phyloP scores from a whole-genome alignment of 2,113 vertebrate genomes.

The Ginglymostoma cirratum region DNA sequence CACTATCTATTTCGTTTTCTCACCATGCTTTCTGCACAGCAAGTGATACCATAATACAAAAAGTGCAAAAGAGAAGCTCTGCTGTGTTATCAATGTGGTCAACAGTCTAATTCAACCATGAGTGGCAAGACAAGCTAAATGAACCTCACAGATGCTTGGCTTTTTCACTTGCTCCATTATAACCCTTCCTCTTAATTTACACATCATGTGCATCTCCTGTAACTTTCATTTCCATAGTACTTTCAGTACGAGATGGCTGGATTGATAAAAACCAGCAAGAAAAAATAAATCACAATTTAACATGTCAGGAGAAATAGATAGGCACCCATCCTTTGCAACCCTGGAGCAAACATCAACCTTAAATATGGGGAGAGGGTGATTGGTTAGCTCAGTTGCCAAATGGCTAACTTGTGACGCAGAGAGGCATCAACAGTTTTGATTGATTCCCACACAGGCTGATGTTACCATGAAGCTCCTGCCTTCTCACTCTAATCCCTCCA shows the following conservation, averaged over 20 bases:
- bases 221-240: not conserved
- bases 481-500: no score
- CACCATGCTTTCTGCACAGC: not conserved
- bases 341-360: not conserved
- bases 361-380: not conserved
- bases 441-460: no score
- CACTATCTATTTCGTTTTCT: not conserved
- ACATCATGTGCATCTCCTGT: not conserved
- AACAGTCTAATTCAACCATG: not conserved
- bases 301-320: not conserved
- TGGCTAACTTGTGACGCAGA: no score
- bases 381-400: no score
- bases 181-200: not conserved
- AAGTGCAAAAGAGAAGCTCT: not conserved
- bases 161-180: not conserved
- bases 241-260: not conserved
- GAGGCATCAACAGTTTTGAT: no score
- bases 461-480: no score
- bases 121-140: not conserved
- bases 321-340: not conserved
- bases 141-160: not conserved
- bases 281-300: not conserved
- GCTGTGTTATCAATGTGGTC: not conserved
- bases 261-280: not conserved
- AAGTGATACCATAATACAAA: not conserved